Evolutionary conservation across 2,113 vertebrate species (phyloP).

Genomic region (Nothobranchius kuhntae): DNA sequence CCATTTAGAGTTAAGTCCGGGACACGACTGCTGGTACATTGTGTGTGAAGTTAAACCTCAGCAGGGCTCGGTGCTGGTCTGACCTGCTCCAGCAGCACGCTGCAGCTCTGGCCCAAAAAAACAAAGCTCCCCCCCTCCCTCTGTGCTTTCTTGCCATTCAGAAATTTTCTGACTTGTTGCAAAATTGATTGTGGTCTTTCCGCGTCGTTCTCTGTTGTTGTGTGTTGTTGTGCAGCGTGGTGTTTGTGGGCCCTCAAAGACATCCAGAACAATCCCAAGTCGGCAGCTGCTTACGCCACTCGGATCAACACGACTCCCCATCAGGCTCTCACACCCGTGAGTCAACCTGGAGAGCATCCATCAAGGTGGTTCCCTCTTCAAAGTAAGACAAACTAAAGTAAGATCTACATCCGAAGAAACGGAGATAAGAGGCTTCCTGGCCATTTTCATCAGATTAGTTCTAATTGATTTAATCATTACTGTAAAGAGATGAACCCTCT

Average conservation of each 20-base stretch:
- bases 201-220: conserved; percentile 77
- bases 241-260: conserved; percentile 77
- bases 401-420: no score
- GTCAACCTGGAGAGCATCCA: neutral
- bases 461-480: no score
- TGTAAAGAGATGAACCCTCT: no score
- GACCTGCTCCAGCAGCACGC: conserved; percentile 48
- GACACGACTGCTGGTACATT: conserved; percentile 65
- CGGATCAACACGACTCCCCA: neutral
- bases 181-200: conserved; percentile 77
- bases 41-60: conserved; percentile 61
- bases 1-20: conserved; percentile 69
- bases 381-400: no score
- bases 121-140: conserved; percentile 55
- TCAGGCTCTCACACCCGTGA: neutral
- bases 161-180: conserved; percentile 75
- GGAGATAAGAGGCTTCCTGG: neutral
- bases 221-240: conserved; percentile 53
- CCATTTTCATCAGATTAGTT: neutral
- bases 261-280: conserved; percentile 79
- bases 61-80: conserved; percentile 51
- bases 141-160: conserved; percentile 78
- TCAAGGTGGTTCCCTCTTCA: no score
- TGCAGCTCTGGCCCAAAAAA: conserved; percentile 53
- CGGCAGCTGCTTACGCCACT: conserved; percentile 29